phyloP scores from a whole-genome alignment of 2,888 invertebrate genomes.

The Vanessa cardui region DNA sequence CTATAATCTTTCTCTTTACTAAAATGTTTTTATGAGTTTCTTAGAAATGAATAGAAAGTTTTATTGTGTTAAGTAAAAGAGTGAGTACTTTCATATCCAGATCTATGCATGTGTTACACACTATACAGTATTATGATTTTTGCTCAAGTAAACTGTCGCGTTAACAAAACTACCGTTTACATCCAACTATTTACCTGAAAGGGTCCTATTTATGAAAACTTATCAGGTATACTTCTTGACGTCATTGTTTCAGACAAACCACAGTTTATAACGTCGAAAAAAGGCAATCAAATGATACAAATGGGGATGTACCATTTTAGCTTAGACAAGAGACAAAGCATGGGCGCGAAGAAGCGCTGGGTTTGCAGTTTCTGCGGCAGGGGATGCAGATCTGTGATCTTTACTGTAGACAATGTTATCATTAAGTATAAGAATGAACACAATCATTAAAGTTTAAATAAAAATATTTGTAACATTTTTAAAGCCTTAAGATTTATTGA shows the following conservation, averaged over 20 bases:
- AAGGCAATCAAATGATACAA: constrained; percentile 52
- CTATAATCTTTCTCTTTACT: no score
- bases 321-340: constrained; percentile 33
- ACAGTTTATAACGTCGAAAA: constrained; percentile 46
- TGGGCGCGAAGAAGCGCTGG: constrained; percentile 41
- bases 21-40: no score
- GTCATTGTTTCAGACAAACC: constrained; percentile 22
- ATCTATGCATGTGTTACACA: no score
- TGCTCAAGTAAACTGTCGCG: no score
- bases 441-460: constrained; percentile 30
- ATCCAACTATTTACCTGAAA: no score
- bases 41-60: no score
- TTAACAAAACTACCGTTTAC: no score
- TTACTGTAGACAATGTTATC: constrained; percentile 49
- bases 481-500: background rate
- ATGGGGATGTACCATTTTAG: constrained; percentile 45
- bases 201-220: no score
- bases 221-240: no score
- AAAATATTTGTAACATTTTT: background rate
- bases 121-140: no score
- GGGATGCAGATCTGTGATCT: constrained; percentile 50
- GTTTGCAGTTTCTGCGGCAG: constrained; percentile 43
- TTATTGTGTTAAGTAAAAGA: no score
- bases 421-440: constrained; percentile 45
- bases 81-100: no score